phyloP scores from a whole-genome alignment of 2,797 vertebrate genomes.

The Trichosurus vulpecula region DNA sequence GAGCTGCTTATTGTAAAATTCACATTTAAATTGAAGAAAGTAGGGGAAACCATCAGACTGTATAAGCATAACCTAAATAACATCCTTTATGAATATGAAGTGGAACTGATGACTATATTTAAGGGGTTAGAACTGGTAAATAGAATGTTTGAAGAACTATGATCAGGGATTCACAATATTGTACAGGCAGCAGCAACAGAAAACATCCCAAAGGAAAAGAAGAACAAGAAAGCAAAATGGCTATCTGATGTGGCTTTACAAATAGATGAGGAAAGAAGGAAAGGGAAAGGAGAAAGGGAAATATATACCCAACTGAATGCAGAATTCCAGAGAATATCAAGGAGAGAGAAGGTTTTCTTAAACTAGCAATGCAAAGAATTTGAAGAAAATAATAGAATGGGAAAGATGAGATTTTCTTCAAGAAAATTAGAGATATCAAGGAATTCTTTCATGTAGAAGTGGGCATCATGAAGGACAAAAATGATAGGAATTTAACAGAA shows the following conservation, averaged over 20 bases:
- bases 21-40: not conserved
- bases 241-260: not conserved
- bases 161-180: not conserved
- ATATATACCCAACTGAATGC: not conserved
- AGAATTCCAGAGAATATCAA: not conserved
- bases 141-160: not conserved
- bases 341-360: not conserved
- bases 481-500: not conserved
- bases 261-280: not conserved
- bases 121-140: not conserved
- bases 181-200: not conserved
- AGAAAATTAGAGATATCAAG: not conserved
- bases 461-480: not conserved
- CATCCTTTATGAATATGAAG: too few species aligned
- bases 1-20: not conserved
- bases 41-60: not conserved
- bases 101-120: too few species aligned
- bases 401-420: not conserved
- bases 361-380: not conserved
- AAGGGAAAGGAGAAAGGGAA: not conserved
- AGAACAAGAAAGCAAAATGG: not conserved
- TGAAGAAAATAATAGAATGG: not conserved
- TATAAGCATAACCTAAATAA: too few species aligned
- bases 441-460: not conserved
- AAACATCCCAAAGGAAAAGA: not conserved